Evolutionary conservation across 1,140 invertebrate genomes (phyloP), one percentile per base, ranked within the genome.

Genomic region (Parapsyche elsis): DNA sequence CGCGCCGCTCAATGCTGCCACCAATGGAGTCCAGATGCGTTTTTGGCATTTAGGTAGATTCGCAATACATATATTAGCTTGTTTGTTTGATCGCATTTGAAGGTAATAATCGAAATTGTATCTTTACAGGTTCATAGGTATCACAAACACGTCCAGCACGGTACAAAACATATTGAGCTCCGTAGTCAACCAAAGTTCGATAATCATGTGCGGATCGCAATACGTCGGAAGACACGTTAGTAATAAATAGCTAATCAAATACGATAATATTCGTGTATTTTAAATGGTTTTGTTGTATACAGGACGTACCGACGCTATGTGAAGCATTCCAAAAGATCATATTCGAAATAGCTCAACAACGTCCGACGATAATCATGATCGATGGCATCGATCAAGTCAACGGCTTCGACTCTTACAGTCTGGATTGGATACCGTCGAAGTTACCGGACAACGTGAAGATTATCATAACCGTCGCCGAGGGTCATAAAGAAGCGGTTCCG

Each of bases 321-420:
- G 85, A 87, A 73, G 86, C 90, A 7, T 85, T 93, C 67, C 88
- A 88, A 24, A 85, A 86, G 24, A 84, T 92, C 26, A 85, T 93
- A 74, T 85, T 85, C 0, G 90, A 90, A 49, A 87, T 90, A 57
- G 90, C 90, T 23, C 86, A 90, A 44, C 86, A 90, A 64, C 87
- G 91, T 24, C 91, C 91, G 10, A 85, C 94, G 57, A 88, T 95
- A 46, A 88, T 95, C 53, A 89, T 94, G 21, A 90, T 95, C 77
- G 94, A 95, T 84, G 94, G 93, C 0, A 86, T 95, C 7, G 94
- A 95, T 84, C 91, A 93, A 85, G 88, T 93, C 76, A 86, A 87
- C 80, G 83, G 85, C 14, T 88, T 88, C 76, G 87, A 88, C 14
- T 85, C 88, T 83, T 86, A 85, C 16, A 86, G 85, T 4, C 88